A percentile compares a stretch with the other conserved stretches of the same genome.
Evolutionary conservation across 2,113 vertebrate genomes (phyloP).

Genomic region (Epinephelus moara): DNA sequence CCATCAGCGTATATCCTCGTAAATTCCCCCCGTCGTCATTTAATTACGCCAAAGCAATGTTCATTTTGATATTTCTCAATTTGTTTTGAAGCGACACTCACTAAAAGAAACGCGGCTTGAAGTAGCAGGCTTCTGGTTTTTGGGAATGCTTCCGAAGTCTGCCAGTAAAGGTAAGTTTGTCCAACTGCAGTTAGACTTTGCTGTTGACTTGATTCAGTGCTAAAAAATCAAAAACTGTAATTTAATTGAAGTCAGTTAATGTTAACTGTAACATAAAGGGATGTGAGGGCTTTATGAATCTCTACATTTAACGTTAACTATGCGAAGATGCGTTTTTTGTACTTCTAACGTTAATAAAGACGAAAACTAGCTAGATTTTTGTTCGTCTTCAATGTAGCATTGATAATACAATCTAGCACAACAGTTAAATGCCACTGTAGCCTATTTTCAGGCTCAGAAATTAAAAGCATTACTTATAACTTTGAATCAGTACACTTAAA

Average conservation of each 20-base stretch:
- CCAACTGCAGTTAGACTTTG: slow-evolving; percentile 22
- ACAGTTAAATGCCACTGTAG: neutral
- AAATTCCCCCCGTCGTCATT: slow-evolving; percentile 8
- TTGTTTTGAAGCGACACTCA: slow-evolving; percentile 41
- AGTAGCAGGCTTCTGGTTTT: slow-evolving; percentile 42
- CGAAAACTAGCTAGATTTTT: neutral
- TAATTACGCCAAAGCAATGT: slow-evolving; percentile 9
- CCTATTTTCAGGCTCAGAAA: neutral
- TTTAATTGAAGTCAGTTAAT: neutral
- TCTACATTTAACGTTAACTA: neutral
- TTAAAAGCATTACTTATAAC: neutral
- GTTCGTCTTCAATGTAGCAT: neutral
- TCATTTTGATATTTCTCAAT: slow-evolving; percentile 8
- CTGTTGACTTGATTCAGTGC: neutral
- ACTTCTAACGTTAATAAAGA: neutral
- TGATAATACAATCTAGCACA: neutral
- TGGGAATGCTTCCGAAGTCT: slow-evolving; percentile 78
- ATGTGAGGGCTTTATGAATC: neutral
- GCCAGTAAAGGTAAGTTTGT: slow-evolving; percentile 70
- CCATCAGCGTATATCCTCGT: neutral
- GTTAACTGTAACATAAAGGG: neutral
- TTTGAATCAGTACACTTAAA: neutral
- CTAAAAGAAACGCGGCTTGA: slow-evolving; percentile 34
- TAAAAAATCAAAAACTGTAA: neutral
- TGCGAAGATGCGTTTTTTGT: too few relatives aligned